phyloP scores from a whole-genome alignment of 2,113 vertebrate species.

The Caranx ignobilis region DNA sequence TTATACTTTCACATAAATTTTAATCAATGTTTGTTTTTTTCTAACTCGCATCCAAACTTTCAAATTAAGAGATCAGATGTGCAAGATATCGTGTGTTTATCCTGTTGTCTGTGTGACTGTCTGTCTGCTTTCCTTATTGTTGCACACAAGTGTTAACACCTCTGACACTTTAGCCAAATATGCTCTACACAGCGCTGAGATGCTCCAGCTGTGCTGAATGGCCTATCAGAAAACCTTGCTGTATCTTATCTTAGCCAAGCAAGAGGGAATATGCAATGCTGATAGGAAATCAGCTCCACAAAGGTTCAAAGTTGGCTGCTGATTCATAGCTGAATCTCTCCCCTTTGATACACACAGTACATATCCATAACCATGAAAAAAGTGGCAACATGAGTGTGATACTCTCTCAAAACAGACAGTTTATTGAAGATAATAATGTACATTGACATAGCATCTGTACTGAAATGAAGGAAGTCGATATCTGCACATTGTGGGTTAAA shows the following conservation, averaged over 20 bases:
- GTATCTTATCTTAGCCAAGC: conserved; percentile 62
- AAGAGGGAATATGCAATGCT: conserved; percentile 49
- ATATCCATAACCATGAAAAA: conserved; percentile 45
- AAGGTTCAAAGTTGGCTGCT: conserved; percentile 52
- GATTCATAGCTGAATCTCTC: conserved; percentile 57
- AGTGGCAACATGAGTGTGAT: conserved; percentile 48
- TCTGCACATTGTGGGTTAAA: conserved; percentile 42
- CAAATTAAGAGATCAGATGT: not conserved
- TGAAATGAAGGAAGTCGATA: conserved; percentile 53
- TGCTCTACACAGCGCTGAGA: conserved; percentile 3
- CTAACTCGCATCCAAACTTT: not conserved
- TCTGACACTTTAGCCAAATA: not conserved
- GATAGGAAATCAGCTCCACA: conserved; percentile 49
- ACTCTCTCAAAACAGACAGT: conserved; percentile 56
- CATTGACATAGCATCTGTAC: conserved; percentile 46
- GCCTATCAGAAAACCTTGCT: conserved; percentile 42
- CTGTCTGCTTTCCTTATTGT: not conserved
- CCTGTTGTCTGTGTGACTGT: not conserved
- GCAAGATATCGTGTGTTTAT: not conserved
- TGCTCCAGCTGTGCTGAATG: conserved; percentile 20
- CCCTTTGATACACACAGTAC: conserved; percentile 36
- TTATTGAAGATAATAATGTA: conserved; percentile 63
- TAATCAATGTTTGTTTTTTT: not conserved
- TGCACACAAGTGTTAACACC: conserved; percentile 14
- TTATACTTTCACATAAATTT: not conserved